Base-by-base conservation (phyloP, 2,797 vertebrate genomes). In the Margarornis squamiger region DNA sequence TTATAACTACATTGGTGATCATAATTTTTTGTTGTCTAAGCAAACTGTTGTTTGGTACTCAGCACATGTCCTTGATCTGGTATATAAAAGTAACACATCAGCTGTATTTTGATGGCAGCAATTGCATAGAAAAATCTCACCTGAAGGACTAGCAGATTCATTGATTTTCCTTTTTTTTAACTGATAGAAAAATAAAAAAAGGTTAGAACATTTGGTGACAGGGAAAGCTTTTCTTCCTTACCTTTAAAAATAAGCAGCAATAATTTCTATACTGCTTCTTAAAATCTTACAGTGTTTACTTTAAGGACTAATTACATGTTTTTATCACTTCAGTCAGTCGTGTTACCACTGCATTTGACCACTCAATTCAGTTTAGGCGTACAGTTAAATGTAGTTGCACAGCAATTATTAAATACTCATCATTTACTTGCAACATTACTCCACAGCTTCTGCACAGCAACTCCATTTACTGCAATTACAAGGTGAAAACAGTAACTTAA, bases 21-120 rank as follows among this genome's bases (percentile, higher is more conserved):
- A n/a, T 73, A 59, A 70, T 52, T 92, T 88, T 91, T 73, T 93
- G 82, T 91, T 78, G 61, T 93, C 72, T 91, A 76, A 78, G 61
- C 73, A 90, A 46, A 71, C 55, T 70, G 19, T 91, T 86, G 61
- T 86, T 92, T 86, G 27, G 10, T 84, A 63, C 59, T 92, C 55
- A 18, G 71, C 30, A 65, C 12, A 10, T 41, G 51, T 52, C 74
- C 77, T 90, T 88, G 80, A 55, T 78, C 46, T 88, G 36, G 12
- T 93, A 51, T 14, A 43, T 65, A 20, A 66, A 92, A 95, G 79
- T 63, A 57, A 55, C 22, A 13, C 43, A 75, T 95, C 74, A 93
- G 67, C 88, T 94, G 16, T 82, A 86, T 93, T 96, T 94, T 79
- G 45, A 67, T 93, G 76, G 15, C 58, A 90, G 34, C 22, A 46